Evolutionary conservation across 2,888 invertebrate species (phyloP).

Genomic region (Pollenia angustigena): DNA sequence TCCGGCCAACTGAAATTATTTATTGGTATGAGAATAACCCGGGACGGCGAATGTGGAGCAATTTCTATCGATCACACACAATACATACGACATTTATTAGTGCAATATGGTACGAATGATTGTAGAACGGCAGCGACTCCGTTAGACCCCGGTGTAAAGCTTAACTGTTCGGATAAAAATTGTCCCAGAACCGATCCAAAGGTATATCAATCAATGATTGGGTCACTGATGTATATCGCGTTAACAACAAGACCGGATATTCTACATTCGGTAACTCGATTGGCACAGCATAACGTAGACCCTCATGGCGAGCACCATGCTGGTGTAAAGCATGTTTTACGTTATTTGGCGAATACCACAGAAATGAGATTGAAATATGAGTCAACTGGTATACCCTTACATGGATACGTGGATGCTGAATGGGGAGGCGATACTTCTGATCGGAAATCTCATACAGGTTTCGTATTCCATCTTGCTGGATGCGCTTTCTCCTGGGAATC

Average conservation of each 20-base stretch:
- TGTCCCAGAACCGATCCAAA: background rate
- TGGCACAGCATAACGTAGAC: constrained; percentile 35
- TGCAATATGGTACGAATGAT: constrained; percentile 41
- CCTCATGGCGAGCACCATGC: constrained; percentile 11
- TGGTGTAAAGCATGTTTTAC: no score
- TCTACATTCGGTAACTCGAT: constrained; percentile 13
- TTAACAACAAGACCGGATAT: constrained; percentile 29
- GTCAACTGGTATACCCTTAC: constrained; percentile 7
- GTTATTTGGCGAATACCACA: background rate
- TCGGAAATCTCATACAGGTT: constrained; percentile 51
- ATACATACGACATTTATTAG: constrained; percentile 40
- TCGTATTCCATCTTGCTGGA: constrained; percentile 74
- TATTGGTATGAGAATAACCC: constrained; percentile 64
- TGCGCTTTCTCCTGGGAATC: constrained; percentile 35
- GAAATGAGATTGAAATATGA: background rate
- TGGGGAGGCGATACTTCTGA: constrained; percentile 21
- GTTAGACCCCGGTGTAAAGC: constrained; percentile 48
- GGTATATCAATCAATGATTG: constrained; percentile 47
- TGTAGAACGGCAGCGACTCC: constrained; percentile 40
- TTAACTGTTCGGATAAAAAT: background rate
- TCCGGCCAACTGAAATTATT: constrained; percentile 56
- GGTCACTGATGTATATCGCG: constrained; percentile 46
- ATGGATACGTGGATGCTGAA: constrained; percentile 35
- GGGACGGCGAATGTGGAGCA: constrained; percentile 53
- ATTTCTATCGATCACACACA: constrained; percentile 44